These are phyloP conservation scores for Bugula neritina DNA, from an alignment of 2,888 invertebrate species.

Conservation along the genomic window DNA sequence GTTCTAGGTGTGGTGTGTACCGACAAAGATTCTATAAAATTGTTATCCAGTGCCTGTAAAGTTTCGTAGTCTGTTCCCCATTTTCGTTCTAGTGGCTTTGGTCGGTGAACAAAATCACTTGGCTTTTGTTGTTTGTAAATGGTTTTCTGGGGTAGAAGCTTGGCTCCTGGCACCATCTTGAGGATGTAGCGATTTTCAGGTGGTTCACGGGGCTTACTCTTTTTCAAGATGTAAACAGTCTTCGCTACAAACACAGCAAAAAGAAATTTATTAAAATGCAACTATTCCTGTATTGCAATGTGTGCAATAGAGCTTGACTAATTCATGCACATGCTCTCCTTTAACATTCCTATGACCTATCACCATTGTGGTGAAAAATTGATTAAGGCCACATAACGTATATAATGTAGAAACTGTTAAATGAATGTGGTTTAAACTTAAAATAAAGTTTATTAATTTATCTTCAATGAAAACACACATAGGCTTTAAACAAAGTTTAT, in stretches of 20 bases:
- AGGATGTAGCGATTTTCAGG: neutral
- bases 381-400: too few relatives aligned
- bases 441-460: too few relatives aligned
- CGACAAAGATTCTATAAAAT: neutral
- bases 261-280: too few relatives aligned
- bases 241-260: neutral
- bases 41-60: neutral
- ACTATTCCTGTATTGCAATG: too few relatives aligned
- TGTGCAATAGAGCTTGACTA: too few relatives aligned
- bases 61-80: constrained; percentile 1
- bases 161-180: neutral
- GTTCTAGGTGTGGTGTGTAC: neutral
- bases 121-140: constrained; percentile 13
- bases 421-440: too few relatives aligned
- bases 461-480: too few relatives aligned
- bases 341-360: too few relatives aligned
- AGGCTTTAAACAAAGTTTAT: too few relatives aligned
- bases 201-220: neutral
- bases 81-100: neutral
- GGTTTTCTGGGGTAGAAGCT: constrained; percentile 12
- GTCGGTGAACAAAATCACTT: neutral
- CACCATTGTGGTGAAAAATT: too few relatives aligned
- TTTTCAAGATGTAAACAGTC: constrained; percentile 15
- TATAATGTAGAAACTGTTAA: too few relatives aligned
- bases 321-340: too few relatives aligned